Evolutionary conservation across 2,113 vertebrate species (phyloP).

Genomic region (Carassius auratus): DNA sequence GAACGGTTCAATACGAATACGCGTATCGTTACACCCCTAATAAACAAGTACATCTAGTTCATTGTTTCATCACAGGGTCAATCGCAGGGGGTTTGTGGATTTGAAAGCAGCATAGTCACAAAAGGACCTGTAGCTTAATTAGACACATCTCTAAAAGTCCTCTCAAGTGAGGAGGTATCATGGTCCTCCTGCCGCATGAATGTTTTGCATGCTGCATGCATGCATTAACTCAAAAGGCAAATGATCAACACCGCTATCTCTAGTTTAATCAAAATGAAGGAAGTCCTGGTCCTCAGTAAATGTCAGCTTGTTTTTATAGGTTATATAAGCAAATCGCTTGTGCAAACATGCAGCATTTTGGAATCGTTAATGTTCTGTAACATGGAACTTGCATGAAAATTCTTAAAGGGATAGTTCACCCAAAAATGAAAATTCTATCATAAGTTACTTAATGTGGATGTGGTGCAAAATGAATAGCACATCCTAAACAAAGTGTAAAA

Average conservation of each 20-base stretch:
- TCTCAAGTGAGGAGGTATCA: neutral
- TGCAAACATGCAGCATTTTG: neutral
- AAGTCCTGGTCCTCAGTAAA: neutral
- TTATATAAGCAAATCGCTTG: neutral
- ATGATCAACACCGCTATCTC: neutral
- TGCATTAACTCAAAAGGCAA: constrained; percentile 30
- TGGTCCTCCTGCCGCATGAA: too few relatives aligned
- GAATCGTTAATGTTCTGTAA: neutral
- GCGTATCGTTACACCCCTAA: too few relatives aligned
- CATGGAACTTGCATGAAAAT: neutral
- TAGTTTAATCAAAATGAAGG: constrained; percentile 5
- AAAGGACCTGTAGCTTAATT: constrained; percentile 10
- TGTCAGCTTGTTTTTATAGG: constrained; percentile 22
- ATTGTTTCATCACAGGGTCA: constrained; percentile 20
- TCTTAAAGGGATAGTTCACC: neutral
- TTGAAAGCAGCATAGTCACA: neutral
- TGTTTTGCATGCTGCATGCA: neutral
- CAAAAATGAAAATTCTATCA: too few relatives aligned
- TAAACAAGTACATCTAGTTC: too few relatives aligned
- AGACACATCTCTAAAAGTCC: neutral
- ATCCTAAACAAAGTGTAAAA: too few relatives aligned
- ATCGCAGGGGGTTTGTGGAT: neutral
- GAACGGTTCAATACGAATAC: too few relatives aligned
- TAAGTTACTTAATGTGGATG: too few relatives aligned
- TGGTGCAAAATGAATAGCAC: too few relatives aligned